These are phyloP conservation scores for Poeciliopsis retropinna DNA, from an alignment of 2,113 vertebrate species.

Conservation along the genomic window DNA sequence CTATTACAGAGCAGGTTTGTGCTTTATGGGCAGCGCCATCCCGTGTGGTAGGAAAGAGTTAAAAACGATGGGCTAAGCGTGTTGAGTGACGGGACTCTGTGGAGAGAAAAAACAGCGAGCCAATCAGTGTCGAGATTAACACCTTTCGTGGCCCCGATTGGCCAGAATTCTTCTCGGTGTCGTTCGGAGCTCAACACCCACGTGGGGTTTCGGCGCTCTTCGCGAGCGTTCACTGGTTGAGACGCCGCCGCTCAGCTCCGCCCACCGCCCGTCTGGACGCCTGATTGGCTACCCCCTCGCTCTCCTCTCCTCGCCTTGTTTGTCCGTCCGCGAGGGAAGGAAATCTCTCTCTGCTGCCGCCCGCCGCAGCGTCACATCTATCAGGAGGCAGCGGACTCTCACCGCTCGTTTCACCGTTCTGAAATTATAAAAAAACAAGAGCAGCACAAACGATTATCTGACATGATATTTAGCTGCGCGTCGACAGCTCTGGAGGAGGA, in stretches of 20 bases:
- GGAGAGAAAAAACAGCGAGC: constrained; percentile 61
- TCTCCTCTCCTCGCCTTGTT: constrained; percentile 58
- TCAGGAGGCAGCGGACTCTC: constrained; percentile 69
- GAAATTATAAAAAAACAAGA: constrained; percentile 41
- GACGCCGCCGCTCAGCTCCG: constrained; percentile 21
- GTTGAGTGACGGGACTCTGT: constrained; percentile 76
- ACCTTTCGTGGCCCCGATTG: constrained; percentile 74
- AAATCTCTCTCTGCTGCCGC: constrained; percentile 71
- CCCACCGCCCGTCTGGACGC: constrained; percentile 2
- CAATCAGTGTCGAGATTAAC: constrained; percentile 81
- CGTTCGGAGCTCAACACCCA: constrained; percentile 68
- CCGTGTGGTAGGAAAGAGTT: constrained; percentile 78
- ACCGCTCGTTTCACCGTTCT: constrained; percentile 65
- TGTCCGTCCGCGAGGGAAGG: constrained; percentile 76
- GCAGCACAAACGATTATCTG: constrained; percentile 57
- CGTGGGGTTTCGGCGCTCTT: constrained; percentile 70
- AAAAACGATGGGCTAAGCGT: constrained; percentile 71
- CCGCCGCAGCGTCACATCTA: constrained; percentile 59
- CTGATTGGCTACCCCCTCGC: constrained; percentile 64
- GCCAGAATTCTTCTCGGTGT: constrained; percentile 49
- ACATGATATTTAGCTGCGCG: constrained; percentile 69
- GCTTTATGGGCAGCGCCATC: constrained; percentile 63
- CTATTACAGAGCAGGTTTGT: constrained; percentile 65
- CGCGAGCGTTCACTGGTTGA: constrained; percentile 56
- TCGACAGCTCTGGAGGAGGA: constrained; percentile 26